Base-by-base conservation (phyloP, 1,140 invertebrate genomes). In the Aphis craccivora region DNA sequence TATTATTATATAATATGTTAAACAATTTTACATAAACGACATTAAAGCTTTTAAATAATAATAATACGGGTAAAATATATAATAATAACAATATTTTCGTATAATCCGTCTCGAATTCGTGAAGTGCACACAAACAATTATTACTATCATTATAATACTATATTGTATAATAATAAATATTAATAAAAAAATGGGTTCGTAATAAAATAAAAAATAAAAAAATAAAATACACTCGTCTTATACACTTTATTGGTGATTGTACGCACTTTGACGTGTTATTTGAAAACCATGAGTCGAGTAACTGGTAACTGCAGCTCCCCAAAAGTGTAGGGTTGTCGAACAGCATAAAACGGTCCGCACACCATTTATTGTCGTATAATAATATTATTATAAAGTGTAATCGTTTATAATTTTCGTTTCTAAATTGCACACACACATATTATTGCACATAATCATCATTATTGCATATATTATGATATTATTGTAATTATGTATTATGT, bases 1-100 rank as follows among this genome's bases (percentile, higher is more conserved):
- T 53, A 89, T 89, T 89, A 53, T 89, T 88, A 88, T 86, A 53
- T 89, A 51, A 88, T 86, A 87, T 89, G 87, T 89, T 53, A 89
- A 89, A 89, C 37, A 37, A 53, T 89, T 89, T 89, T 89, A 89
- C 87, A 25, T 89, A 51, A 51, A 88, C 48, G n/a, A 88, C 86
- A 88, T 88, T 51, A n/a, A 67, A 35, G 45, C 86, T 51, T 48
- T 30, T 25, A n/a, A 18, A 45, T 25, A 30, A 43, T 25, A 25
- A 87, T 45, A 48, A 48, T 45, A 48, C 6, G 40, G 40, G 25
- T 51, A 88, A 30, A 37, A 48, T 25, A n/a, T 53, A n/a, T 48
- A 88, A 89, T 89, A 89, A 53, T 51, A 53, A 88, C 20, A 89
- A 53, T 89, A 53, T 89, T 53, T 53, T 89, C 45, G 35, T 89